A percentile compares a stretch with the other conserved stretches of the same genome.
Evolutionary conservation across 2,888 invertebrate species (phyloP).

Genomic region (Cremastobaeus sp.): DNA sequence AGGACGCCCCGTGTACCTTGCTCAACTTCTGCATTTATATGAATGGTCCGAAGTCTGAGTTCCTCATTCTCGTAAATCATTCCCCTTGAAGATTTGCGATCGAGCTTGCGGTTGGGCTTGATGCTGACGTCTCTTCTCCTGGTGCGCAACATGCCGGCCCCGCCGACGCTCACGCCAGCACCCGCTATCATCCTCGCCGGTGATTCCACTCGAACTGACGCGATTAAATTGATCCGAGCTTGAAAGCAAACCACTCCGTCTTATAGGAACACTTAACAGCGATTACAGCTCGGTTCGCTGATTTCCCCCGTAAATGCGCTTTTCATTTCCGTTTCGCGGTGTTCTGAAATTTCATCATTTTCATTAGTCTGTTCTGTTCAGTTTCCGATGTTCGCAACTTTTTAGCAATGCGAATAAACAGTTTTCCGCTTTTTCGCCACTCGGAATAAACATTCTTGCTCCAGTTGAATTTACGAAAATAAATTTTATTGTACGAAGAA

Average conservation of each 20-base stretch:
- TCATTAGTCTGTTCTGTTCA: no score
- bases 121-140: constrained; percentile 91
- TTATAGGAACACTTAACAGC: constrained; percentile 41
- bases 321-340: neutral
- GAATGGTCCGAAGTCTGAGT: constrained; percentile 90
- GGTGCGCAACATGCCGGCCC: constrained; percentile 87
- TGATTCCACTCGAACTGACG: constrained; percentile 43
- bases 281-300: constrained; percentile 33
- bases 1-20: constrained; percentile 81
- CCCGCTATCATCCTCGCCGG: constrained; percentile 71
- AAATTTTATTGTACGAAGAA: neutral
- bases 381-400: no score
- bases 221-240: constrained; percentile 44
- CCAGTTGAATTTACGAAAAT: neutral
- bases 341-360: constrained; percentile 20
- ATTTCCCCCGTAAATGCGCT: constrained; percentile 10
- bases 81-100: constrained; percentile 93
- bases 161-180: constrained; percentile 69
- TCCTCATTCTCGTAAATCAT: constrained; percentile 97
- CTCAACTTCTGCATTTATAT: constrained; percentile 95
- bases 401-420: no score
- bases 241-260: constrained; percentile 47
- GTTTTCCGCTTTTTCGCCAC: neutral
- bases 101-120: constrained; percentile 93
- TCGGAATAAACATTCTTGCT: neutral